Conservation (phyloP, 1,140 invertebrate species). For the Drosophila trapezifrons region DNA sequence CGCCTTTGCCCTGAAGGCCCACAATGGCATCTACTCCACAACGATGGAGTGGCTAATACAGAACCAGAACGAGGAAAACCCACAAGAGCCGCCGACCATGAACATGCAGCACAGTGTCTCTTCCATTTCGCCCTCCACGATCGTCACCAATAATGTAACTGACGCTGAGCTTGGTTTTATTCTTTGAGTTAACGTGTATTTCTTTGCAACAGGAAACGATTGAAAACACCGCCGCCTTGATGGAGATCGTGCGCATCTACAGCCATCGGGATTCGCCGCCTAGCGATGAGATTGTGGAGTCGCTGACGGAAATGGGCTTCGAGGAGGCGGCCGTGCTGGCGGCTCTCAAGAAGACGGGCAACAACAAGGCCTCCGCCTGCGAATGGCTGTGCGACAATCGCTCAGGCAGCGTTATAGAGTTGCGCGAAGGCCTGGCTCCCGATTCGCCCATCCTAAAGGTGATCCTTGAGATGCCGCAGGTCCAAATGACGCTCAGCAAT, state of each 20-base stretch:
- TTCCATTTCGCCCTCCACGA: conserved; percentile 74
- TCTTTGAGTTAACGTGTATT: background rate
- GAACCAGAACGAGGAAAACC: conserved; percentile 65
- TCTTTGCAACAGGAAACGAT: conserved; percentile 54
- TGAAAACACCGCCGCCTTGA: conserved; percentile 77
- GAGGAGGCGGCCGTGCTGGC: conserved; percentile 66
- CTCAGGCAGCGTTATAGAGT: conserved; percentile 70
- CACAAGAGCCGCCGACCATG: conserved; percentile 40
- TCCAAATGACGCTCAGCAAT: conserved; percentile 80
- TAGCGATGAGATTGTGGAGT: conserved; percentile 63
- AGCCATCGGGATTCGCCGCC: conserved; percentile 79
- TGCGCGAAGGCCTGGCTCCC: conserved; percentile 74
- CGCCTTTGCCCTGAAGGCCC: conserved; percentile 69
- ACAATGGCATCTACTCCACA: conserved; percentile 74
- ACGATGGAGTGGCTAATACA: conserved; percentile 81
- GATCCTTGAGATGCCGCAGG: conserved; percentile 81
- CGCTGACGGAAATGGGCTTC: conserved; percentile 80
- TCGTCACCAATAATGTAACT: conserved; percentile 74
- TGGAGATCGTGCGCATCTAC: conserved; percentile 83
- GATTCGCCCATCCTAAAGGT: conserved; percentile 83
- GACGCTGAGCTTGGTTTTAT: background rate
- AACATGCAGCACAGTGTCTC: conserved; percentile 67
- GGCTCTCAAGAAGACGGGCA: conserved; percentile 77
- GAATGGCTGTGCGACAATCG: conserved; percentile 83
- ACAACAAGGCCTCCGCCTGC: conserved; percentile 82